Evolutionary conservation across 2,797 vertebrate species (phyloP).

Genomic region (Fistularia tabacaria): DNA sequence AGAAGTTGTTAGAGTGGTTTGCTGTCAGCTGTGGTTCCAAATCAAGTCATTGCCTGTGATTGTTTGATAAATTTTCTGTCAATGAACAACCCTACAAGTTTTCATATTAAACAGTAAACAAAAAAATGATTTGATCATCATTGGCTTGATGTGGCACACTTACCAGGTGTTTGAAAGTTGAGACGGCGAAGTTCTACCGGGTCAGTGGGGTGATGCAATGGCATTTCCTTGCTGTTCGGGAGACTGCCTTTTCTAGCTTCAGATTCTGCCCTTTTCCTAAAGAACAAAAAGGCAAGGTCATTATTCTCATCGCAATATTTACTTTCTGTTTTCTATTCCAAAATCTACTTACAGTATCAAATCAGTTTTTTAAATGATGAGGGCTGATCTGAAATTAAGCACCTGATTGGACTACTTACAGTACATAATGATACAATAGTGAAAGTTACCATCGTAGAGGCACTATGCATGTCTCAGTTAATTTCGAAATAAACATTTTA

Average conservation of each 20-base stretch:
- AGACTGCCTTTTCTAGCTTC: slow-evolving; percentile 97
- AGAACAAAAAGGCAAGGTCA: slow-evolving; percentile 12
- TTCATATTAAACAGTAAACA: slow-evolving; percentile 1
- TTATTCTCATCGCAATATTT: not conserved
- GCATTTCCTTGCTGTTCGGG: slow-evolving; percentile 94
- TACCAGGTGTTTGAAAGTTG: slow-evolving; percentile 98
- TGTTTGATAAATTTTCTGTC: no score
- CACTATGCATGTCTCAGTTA: no score
- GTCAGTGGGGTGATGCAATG: slow-evolving; percentile 93
- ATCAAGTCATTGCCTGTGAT: no score
- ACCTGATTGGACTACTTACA: no score
- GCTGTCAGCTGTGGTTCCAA: no score
- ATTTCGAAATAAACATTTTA: no score
- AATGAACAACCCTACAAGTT: not conserved
- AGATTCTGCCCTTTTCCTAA: slow-evolving; percentile 94
- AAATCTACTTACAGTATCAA: slow-evolving; percentile 8
- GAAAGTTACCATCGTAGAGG: no score
- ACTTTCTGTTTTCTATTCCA: not conserved
- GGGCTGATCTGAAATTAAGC: not conserved
- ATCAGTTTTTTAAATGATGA: not conserved
- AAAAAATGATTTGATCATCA: not conserved
- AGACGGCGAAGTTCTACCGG: slow-evolving; percentile 95
- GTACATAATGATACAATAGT: no score
- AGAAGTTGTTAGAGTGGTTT: no score
- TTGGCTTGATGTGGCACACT: slow-evolving; percentile 35